Evolutionary conservation across 2,888 invertebrate genomes (phyloP), one percentile per base, ranked within the genome.

Genomic region (Dolichopus griseipennis): DNA sequence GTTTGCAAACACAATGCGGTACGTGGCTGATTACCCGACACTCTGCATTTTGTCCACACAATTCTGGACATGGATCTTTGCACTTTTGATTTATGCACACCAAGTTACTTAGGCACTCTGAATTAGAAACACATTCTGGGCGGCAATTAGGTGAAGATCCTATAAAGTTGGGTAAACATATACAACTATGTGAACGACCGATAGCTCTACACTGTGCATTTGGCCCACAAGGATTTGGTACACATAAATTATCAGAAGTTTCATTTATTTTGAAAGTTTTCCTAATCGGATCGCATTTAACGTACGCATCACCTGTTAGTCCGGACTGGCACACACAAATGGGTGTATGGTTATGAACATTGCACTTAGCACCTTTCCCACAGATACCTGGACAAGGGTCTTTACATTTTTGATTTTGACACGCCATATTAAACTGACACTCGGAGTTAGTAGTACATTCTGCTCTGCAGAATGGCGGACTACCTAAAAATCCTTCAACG

Each of bases 141-240:
- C 90, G 84, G 75, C 91, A 91, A 18, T 87, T 86, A 78, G 90
- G 90, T 15, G 92, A 91, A 80, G 91, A 89, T 68, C 92, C 92
- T 72, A 86, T 85, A 77, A 87, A 90, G 66, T 88, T 88, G 12
- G 85, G 82, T 65, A 89, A 81, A 78, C 92, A 92, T 68, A 85
- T 83, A 75, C 92, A 92, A 10, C 88, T 84, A 37, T 86, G 88
- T 22, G 85, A 87, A 66, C 84, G 85, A 75, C 83, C 85, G 70
- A 84, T 84, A 74, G 85, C 86, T 74, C 83, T 84, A 77, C 92
- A 93, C 70, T 85, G 81, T 15, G 92, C 89, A 77, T 92, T 91
- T 41, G 88, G 81, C 64, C 92, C 92, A 79, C 94, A 94, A 6
- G 92, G 91, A 69, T 86, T 87, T 43, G 90, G 90, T 70, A 84